Evolutionary conservation across 2,113 vertebrate species (phyloP).

Genomic region (Montifringilla adamsi): DNA sequence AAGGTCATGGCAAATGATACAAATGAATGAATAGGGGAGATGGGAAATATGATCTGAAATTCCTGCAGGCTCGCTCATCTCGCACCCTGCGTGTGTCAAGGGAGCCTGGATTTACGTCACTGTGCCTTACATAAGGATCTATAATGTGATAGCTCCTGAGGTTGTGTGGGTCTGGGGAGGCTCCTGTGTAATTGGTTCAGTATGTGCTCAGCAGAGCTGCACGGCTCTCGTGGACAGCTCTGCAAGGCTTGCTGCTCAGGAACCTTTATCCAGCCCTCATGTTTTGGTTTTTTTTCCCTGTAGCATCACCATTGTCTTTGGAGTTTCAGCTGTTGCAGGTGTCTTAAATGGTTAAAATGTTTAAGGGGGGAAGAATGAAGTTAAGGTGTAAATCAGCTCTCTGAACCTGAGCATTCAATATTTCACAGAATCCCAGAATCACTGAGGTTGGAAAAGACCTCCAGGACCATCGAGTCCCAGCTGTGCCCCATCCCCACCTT

Average conservation of each 20-base stretch:
- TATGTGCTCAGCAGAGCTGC: not conserved
- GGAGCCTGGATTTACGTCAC: slow-evolving; percentile 31
- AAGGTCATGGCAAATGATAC: slow-evolving; percentile 12
- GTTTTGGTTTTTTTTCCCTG: too few relatives aligned
- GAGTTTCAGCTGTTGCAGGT: not conserved
- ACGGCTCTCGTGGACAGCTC: not conserved
- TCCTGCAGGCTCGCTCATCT: slow-evolving; percentile 43
- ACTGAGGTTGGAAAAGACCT: not conserved
- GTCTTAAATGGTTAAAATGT: not conserved
- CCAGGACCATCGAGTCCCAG: accelerated
- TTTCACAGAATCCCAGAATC: not conserved
- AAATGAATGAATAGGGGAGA: slow-evolving; percentile 10
- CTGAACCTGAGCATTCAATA: not conserved
- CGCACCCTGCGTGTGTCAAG: not conserved
- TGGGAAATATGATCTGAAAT: slow-evolving; percentile 24
- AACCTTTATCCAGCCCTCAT: not conserved
- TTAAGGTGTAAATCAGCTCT: not conserved
- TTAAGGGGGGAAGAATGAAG: not conserved
- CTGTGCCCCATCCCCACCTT: not conserved
- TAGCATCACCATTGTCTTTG: not conserved
- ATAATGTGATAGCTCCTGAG: not conserved
- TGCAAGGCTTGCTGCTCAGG: accelerated
- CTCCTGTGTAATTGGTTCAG: slow-evolving; percentile 3
- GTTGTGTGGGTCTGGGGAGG: not conserved
- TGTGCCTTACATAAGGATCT: slow-evolving; percentile 20